Evolutionary conservation across 1,140 invertebrate species (phyloP), one percentile per base, ranked within the genome.

Genomic region (Drosophila truncata): DNA sequence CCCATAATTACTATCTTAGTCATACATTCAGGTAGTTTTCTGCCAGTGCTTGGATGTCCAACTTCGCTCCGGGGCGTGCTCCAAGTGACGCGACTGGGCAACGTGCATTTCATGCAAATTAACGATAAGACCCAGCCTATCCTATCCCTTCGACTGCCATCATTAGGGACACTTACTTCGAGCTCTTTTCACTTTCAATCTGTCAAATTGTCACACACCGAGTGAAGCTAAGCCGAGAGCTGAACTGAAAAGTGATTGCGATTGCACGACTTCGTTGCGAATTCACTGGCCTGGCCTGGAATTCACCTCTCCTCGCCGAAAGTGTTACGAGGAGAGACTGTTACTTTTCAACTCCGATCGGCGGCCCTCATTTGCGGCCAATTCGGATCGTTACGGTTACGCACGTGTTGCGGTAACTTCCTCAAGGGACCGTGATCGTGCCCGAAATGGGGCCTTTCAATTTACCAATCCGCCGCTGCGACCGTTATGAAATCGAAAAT

Each of bases 61-160:
- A 74, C 47, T 65, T 44, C 31, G 64, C 78, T 76, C 35, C 35
- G 60, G 63, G 69, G 82, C 82, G 69, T 75, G 83, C 72, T 67
- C 16, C 31, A 74, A 65, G 63, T 64, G 71, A 29, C 47, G 31
- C 31, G 52, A 54, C 31, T 16, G 52, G 60, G 80, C 74, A 85
- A 85, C 82, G 84, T 87, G 83, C 80, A 88, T 83, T 87, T 88
- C 84, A 88, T 88, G 83, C 77, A 87, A 88, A 87, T 87, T 88
- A 87, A 87, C 71, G 80, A 86, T 69, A 67, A 63, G 63, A 42
- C 31, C 16, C 42, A 25, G 29, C 59, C 60, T 37, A 50, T 27
- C 60, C 46, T 20, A 73, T 41, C 69, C 67, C 75, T 78, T 55
- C 52, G 52, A 23, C 52, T 71, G 46, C 63, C 55, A 61, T 42